Conservation (phyloP, 2,113 vertebrate genomes). For the Suncus etruscus region DNA sequence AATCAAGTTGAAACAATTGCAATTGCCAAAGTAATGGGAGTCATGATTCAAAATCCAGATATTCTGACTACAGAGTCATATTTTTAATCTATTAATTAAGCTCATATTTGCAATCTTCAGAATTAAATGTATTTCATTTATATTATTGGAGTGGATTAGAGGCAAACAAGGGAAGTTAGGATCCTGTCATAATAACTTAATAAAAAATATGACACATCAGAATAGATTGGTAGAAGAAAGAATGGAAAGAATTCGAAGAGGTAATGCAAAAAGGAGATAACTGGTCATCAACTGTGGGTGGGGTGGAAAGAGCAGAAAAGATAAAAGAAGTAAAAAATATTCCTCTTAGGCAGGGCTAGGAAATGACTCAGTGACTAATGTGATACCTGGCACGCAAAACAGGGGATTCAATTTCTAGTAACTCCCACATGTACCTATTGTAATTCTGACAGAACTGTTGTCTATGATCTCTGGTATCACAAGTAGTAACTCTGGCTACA, state of each 20-base stretch:
- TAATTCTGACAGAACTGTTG: no score
- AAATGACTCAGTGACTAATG: no score
- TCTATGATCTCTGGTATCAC: no score
- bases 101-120: neutral
- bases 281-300: neutral
- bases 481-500: no score
- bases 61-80: neutral
- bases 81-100: neutral
- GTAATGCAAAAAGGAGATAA: neutral
- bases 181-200: neutral
- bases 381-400: no score
- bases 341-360: no score
- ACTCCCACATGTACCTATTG: no score
- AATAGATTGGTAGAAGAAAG: neutral
- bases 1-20: neutral
- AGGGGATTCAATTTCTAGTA: no score
- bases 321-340: neutral
- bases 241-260: neutral
- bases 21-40: constrained; percentile 19
- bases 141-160: neutral
- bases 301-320: no score
- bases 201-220: neutral
- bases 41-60: constrained; percentile 18
- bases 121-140: neutral
- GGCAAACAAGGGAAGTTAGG: neutral